Percentiles rank a stretch among this genome's conserved stretches.
phyloP scores from a whole-genome alignment of 2,797 vertebrate species.

The Danionella dracula region DNA sequence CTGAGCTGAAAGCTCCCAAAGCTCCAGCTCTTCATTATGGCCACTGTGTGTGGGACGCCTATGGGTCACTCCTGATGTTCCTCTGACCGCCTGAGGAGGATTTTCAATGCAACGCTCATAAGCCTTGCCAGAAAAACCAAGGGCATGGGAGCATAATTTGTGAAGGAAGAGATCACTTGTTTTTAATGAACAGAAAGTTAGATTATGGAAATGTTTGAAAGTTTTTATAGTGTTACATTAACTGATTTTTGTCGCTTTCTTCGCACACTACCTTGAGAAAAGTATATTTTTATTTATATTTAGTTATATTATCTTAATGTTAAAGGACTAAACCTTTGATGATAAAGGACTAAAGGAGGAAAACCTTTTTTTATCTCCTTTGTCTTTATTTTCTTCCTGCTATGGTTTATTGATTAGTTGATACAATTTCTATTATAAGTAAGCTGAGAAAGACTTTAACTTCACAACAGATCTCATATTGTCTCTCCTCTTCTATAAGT shows the following conservation, averaged over 20 bases:
- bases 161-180: slow-evolving; percentile 39
- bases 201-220: slow-evolving; percentile 5
- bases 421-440: no score
- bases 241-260: neutral
- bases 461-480: no score
- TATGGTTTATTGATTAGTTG: no score
- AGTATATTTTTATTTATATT: slow-evolving; percentile 23
- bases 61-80: slow-evolving; percentile 40
- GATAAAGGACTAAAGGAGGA: no score
- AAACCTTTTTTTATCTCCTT: no score
- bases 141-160: slow-evolving; percentile 36
- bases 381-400: no score
- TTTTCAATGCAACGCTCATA: slow-evolving; percentile 25
- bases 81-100: slow-evolving; percentile 26
- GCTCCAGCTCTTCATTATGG: slow-evolving; percentile 58
- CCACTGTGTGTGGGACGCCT: slow-evolving; percentile 50
- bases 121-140: slow-evolving; percentile 32
- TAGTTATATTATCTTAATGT: slow-evolving; percentile 26
- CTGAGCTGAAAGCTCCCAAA: slow-evolving; percentile 55
- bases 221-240: slow-evolving; percentile 1
- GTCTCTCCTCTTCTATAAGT: no score
- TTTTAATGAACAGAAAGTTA: slow-evolving; percentile 40
- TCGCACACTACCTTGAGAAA: slow-evolving; percentile 13
- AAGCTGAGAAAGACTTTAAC: no score
- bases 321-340: slow-evolving; percentile 26